A percentile compares a stretch with the other conserved stretches of the same genome.
These are phyloP conservation scores for Puntigrus tetrazona DNA, from an alignment of 2,113 vertebrate genomes.

Conservation along the genomic window DNA sequence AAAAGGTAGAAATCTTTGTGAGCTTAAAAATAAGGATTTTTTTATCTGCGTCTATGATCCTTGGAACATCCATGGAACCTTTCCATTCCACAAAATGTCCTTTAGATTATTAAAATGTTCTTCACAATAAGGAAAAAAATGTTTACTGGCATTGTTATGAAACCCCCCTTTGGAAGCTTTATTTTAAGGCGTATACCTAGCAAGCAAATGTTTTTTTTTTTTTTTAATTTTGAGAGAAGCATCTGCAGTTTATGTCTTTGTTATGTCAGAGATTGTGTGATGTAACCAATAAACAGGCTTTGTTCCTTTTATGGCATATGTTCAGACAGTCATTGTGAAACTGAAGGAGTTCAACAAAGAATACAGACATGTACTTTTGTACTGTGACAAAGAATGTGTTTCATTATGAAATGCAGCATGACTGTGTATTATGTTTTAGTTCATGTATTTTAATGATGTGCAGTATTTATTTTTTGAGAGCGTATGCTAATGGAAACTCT, in stretches of 20 bases:
- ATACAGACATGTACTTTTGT: background rate
- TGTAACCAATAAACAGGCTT: slow-evolving; percentile 2
- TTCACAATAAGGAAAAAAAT: background rate
- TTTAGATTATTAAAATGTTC: background rate
- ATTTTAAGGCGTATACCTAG: background rate
- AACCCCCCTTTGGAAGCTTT: background rate
- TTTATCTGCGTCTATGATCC: background rate
- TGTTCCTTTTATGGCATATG: background rate
- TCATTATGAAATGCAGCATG: background rate
- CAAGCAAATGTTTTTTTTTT: background rate
- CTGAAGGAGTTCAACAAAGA: slow-evolving; percentile 16
- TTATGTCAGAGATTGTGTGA: background rate
- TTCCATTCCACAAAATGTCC: background rate
- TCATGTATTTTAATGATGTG: background rate
- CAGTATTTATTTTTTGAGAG: background rate
- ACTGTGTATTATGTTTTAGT: background rate
- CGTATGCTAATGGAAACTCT: background rate
- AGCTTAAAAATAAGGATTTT: background rate
- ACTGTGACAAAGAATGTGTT: background rate
- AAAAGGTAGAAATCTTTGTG: background rate
- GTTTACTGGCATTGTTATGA: background rate
- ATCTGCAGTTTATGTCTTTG: background rate
- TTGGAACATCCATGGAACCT: background rate
- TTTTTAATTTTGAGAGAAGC: background rate
- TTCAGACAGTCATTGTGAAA: slow-evolving; percentile 2